These are phyloP conservation scores for Pharmacophagus antenor DNA, from an alignment of 2,888 invertebrate species.

Conservation along the genomic window DNA sequence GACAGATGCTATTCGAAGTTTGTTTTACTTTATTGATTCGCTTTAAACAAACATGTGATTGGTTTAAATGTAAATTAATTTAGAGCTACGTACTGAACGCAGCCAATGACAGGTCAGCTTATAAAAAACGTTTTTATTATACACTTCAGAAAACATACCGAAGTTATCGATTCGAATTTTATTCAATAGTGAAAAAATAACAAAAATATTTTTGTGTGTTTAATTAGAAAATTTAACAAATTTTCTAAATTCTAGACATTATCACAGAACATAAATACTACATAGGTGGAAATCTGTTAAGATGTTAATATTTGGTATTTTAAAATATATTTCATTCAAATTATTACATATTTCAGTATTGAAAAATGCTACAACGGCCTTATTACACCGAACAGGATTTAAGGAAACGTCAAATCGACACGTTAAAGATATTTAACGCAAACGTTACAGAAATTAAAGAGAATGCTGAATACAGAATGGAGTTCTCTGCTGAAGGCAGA, in stretches of 20 bases:
- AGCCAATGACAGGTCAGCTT: not conserved
- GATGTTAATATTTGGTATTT: too few relatives aligned
- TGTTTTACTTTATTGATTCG: not conserved
- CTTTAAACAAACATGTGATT: not conserved
- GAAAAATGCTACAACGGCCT: conserved; percentile 76
- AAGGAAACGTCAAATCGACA: conserved; percentile 88
- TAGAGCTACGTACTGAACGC: not conserved
- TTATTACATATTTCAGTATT: conserved; percentile 9
- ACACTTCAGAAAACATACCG: conserved; percentile 7
- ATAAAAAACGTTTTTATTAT: not conserved
- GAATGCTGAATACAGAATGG: conserved; percentile 86
- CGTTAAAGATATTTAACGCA: conserved; percentile 90
- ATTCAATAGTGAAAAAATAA: conserved; percentile 6
- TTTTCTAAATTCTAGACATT: not conserved
- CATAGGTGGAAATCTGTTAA: not conserved
- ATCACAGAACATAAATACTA: not conserved
- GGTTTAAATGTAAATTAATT: not conserved
- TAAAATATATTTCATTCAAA: not conserved
- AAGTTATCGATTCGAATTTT: conserved; percentile 16
- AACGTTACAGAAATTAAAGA: conserved; percentile 87
- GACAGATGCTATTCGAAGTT: not conserved
- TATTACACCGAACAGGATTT: conserved; percentile 80
- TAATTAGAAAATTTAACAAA: not conserved
- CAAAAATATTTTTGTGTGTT: conserved; percentile 1
- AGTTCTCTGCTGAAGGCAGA: conserved; percentile 84